Conservation (phyloP, 2,797 vertebrate genomes). For the Gambusia yucatana region DNA sequence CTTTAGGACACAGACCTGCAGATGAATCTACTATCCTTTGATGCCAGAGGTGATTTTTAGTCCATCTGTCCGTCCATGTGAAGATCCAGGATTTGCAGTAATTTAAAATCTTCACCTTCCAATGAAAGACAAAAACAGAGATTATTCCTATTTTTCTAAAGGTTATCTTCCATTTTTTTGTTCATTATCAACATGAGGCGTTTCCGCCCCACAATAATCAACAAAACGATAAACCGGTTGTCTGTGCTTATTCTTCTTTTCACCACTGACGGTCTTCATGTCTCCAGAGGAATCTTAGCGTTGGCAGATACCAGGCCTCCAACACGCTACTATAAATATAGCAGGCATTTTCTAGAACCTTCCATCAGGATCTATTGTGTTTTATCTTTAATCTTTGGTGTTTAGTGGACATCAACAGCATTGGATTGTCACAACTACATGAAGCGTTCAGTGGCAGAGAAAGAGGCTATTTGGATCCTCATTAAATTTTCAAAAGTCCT, state of each 20-base stretch:
- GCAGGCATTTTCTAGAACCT: neutral
- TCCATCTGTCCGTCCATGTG: neutral
- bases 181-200: neutral
- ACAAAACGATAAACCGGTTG: neutral
- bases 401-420: conserved; percentile 43
- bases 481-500: conserved; percentile 83
- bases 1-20: neutral
- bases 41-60: neutral
- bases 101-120: neutral
- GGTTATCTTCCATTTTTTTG: neutral
- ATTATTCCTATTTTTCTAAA: neutral
- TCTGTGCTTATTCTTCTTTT: neutral
- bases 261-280: neutral
- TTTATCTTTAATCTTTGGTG: conserved; percentile 33
- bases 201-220: neutral
- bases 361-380: neutral
- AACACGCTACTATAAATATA: neutral
- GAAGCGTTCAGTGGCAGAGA: conserved; percentile 56
- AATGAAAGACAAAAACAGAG: neutral
- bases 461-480: conserved; percentile 78
- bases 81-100: neutral
- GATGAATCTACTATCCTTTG: neutral
- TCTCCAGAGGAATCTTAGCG: neutral
- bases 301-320: neutral
- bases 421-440: conserved; percentile 56